These are phyloP conservation scores for Yponomeuta sedellus DNA, from an alignment of 2,888 invertebrate genomes.

Conservation along the genomic window DNA sequence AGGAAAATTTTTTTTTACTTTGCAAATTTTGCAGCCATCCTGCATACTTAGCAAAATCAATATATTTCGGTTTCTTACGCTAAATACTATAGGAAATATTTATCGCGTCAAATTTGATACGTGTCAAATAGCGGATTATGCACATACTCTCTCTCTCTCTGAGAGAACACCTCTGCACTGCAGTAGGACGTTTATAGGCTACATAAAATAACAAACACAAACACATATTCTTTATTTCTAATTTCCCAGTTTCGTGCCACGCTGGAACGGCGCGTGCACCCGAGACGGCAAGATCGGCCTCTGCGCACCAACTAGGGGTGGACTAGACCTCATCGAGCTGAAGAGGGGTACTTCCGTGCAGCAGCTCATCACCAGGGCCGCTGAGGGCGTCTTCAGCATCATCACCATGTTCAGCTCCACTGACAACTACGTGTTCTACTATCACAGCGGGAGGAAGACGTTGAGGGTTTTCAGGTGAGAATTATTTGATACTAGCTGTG, in stretches of 20 bases:
- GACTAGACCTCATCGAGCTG: constrained; percentile 93
- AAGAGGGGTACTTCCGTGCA: constrained; percentile 92
- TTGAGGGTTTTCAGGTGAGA: constrained; percentile 90
- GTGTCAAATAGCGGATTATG: too few species aligned
- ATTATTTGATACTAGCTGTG: background rate
- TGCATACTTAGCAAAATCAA: too few species aligned
- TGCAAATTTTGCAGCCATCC: too few species aligned
- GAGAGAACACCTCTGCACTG: too few species aligned
- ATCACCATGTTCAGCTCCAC: constrained; percentile 95
- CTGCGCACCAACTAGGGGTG: constrained; percentile 95
- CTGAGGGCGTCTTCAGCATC: constrained; percentile 98
- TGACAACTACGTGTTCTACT: constrained; percentile 96
- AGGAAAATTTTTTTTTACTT: too few species aligned
- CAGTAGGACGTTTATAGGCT: too few species aligned
- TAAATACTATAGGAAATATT: too few species aligned
- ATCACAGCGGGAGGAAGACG: constrained; percentile 96
- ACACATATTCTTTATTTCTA: background rate
- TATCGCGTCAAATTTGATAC: too few species aligned
- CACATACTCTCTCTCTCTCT: too few species aligned
- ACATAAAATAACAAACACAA: too few species aligned
- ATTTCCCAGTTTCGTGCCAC: constrained; percentile 79
- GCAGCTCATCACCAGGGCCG: constrained; percentile 93
- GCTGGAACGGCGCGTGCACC: constrained; percentile 95
- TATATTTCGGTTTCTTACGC: too few species aligned
- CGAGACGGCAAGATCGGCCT: constrained; percentile 92